Conservation (phyloP, 2,888 invertebrate genomes). For the Lacanobia wlatinum region DNA sequence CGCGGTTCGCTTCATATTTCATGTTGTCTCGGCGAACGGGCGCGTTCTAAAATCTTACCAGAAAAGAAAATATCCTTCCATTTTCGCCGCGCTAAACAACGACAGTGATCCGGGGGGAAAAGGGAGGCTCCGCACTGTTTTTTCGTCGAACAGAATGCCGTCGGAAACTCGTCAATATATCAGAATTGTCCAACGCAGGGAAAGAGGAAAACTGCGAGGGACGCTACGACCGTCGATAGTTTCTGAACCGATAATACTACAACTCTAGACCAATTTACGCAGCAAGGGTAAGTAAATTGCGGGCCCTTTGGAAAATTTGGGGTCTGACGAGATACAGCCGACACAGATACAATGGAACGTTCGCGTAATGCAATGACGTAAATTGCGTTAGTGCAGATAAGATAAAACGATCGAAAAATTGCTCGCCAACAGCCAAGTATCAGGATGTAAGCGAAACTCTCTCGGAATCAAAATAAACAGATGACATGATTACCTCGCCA, state of each 20-base stretch:
- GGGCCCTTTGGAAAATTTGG: conserved; percentile 64
- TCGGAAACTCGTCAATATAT: conserved; percentile 80
- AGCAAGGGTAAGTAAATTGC: conserved; percentile 73
- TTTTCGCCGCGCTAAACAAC: conserved; percentile 71
- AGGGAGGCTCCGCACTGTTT: conserved; percentile 66
- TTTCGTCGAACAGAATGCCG: conserved; percentile 72
- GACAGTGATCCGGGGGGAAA: conserved; percentile 64
- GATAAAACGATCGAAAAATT: conserved; percentile 37
- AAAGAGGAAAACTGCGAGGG: conserved; percentile 68
- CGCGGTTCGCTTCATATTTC: conserved; percentile 71
- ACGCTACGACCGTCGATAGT: conserved; percentile 70
- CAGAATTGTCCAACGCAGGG: conserved; percentile 73
- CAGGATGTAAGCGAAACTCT: conserved; percentile 6
- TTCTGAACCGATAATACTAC: conserved; percentile 75
- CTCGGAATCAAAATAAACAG: conserved; percentile 43
- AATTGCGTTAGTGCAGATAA: conserved; percentile 57
- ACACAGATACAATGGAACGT: conserved; percentile 50
- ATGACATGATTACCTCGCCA: conserved; percentile 55
- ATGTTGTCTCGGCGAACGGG: conserved; percentile 63
- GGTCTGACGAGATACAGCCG: conserved; percentile 64
- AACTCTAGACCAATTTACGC: conserved; percentile 76
- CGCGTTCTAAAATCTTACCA: conserved; percentile 69
- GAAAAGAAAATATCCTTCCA: conserved; percentile 69
- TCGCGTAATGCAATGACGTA: conserved; percentile 51
- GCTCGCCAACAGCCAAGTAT: conserved; percentile 33